phyloP scores from a whole-genome alignment of 2,113 vertebrate genomes.

The Paramormyrops kingsleyae region DNA sequence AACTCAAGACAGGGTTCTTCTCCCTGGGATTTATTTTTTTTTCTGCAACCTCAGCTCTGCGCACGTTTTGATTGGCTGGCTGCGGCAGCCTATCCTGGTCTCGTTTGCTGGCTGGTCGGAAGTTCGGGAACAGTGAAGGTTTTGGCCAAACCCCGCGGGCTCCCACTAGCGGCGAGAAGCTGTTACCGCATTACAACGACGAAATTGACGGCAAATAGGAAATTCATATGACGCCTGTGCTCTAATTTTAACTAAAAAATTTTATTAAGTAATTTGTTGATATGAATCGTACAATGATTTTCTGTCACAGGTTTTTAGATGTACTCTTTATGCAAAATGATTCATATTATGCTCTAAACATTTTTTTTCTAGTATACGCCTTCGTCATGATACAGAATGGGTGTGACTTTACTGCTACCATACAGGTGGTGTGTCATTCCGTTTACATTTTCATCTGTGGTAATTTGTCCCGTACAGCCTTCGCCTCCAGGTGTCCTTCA shows the following conservation, averaged over 20 bases:
- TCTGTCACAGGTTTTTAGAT: background rate
- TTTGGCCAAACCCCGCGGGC: constrained; percentile 14
- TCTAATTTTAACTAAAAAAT: background rate
- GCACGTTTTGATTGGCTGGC: constrained; percentile 50
- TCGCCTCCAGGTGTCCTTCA: background rate
- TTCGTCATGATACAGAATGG: background rate
- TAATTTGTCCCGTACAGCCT: background rate
- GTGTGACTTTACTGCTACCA: background rate
- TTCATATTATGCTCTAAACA: background rate
- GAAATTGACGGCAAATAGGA: background rate
- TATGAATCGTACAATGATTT: background rate
- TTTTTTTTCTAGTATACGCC: background rate
- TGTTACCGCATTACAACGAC: constrained; percentile 7
- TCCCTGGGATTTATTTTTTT: constrained; percentile 33
- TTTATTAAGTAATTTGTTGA: background rate
- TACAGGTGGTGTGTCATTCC: background rate
- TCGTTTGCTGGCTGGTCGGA: constrained; percentile 30
- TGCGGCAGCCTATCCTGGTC: constrained; percentile 55
- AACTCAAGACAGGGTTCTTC: constrained; percentile 36
- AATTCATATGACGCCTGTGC: background rate
- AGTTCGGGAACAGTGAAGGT: constrained; percentile 12
- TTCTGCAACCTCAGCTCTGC: constrained; percentile 46
- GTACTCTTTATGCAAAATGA: background rate
- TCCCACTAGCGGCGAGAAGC: constrained; percentile 38
- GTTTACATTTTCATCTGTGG: background rate